Conservation (phyloP, 2,888 invertebrate species). For the Toxonevra muliebris region DNA sequence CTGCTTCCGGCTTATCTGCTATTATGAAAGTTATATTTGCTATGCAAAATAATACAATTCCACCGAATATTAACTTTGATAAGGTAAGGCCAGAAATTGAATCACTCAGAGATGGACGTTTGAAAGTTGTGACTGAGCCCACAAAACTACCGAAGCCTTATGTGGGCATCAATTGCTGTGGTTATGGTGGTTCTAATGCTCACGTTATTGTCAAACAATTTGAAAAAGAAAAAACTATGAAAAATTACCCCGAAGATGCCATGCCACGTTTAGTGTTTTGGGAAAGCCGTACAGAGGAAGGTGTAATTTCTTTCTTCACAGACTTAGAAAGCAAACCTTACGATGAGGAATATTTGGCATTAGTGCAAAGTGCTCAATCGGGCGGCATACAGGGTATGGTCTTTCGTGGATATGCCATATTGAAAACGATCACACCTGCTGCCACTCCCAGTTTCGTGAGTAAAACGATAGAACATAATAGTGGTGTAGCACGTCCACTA, state of each 20-base stretch:
- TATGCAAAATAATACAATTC: slow-evolving; percentile 81
- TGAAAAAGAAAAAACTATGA: slow-evolving; percentile 65
- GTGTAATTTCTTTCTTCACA: slow-evolving; percentile 73
- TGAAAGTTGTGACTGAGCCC: slow-evolving; percentile 78
- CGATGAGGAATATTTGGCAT: slow-evolving; percentile 71
- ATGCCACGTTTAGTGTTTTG: slow-evolving; percentile 77
- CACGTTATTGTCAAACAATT: slow-evolving; percentile 56
- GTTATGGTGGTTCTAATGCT: slow-evolving; percentile 91
- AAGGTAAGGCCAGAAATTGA: slow-evolving; percentile 71
- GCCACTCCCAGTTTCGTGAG: slow-evolving; percentile 56
- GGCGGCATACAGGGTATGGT: slow-evolving; percentile 73
- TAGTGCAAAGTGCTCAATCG: slow-evolving; percentile 71
- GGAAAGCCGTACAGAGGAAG: slow-evolving; percentile 83
- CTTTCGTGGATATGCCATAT: slow-evolving; percentile 79
- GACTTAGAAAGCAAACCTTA: slow-evolving; percentile 71
- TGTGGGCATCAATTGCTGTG: slow-evolving; percentile 89
- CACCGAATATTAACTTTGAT: slow-evolving; percentile 86
- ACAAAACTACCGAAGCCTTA: slow-evolving; percentile 77
- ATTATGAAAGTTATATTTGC: slow-evolving; percentile 83
- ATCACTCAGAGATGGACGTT: slow-evolving; percentile 71
- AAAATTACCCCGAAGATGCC: slow-evolving; percentile 71
- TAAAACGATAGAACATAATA: slow-evolving; percentile 70
- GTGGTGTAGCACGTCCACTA: slow-evolving; percentile 73
- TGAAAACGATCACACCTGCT: slow-evolving; percentile 48
- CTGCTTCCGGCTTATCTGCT: slow-evolving; percentile 84